A percentile compares a stretch with the other conserved stretches of the same genome.
phyloP scores from a whole-genome alignment of 2,113 vertebrate species.

The Paralichthys olivaceus region DNA sequence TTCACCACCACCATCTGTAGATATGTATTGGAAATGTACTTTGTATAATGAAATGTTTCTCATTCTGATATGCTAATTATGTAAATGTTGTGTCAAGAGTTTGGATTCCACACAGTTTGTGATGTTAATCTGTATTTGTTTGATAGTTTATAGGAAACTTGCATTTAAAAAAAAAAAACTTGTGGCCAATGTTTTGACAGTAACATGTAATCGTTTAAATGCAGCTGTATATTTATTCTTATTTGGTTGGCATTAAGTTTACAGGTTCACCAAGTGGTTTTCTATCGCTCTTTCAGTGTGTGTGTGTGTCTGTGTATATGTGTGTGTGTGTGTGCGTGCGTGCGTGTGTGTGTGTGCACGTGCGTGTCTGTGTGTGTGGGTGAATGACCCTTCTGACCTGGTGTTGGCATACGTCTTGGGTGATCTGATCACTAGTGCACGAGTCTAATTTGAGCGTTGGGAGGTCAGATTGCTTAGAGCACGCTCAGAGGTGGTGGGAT shows the following conservation, averaged over 20 bases:
- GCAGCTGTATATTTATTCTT: slow-evolving; percentile 60
- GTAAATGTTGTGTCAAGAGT: slow-evolving; percentile 52
- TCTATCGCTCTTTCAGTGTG: slow-evolving; percentile 30
- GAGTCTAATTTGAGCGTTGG: background rate
- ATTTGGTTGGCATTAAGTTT: slow-evolving; percentile 55
- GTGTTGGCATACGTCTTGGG: background rate
- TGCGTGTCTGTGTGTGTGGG: slow-evolving; percentile 1
- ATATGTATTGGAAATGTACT: slow-evolving; percentile 78
- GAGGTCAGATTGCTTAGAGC: background rate
- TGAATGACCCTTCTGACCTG: background rate
- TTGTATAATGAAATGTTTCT: slow-evolving; percentile 77
- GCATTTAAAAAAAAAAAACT: slow-evolving; percentile 54
- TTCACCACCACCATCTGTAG: slow-evolving; percentile 69
- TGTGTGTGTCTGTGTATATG: slow-evolving; percentile 20
- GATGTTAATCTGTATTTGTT: slow-evolving; percentile 70
- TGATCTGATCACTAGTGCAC: background rate
- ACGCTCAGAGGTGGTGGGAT: background rate
- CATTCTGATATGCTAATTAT: slow-evolving; percentile 63
- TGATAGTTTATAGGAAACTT: slow-evolving; percentile 67
- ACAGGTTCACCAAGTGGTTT: slow-evolving; percentile 50
- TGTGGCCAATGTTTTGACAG: slow-evolving; percentile 65
- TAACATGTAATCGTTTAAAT: slow-evolving; percentile 55
- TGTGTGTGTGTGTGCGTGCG: background rate
- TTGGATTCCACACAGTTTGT: slow-evolving; percentile 63
- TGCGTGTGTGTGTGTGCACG: slow-evolving; percentile 19